Base-by-base conservation (phyloP, 1,140 invertebrate species). In the Pogonus chalceus region DNA sequence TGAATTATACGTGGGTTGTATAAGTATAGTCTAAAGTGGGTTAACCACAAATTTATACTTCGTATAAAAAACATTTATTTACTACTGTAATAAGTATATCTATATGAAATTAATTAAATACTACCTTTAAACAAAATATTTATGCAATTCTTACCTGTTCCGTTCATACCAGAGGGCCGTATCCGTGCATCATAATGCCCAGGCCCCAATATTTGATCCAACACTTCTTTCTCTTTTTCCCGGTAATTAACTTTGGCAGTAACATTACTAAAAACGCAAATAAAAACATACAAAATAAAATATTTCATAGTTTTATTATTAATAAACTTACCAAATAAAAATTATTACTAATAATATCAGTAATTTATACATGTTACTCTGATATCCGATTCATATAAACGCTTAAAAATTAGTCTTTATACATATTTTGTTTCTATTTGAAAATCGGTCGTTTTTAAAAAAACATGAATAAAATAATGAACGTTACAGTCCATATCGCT, bases 151-250 rank as follows among this genome's bases (percentile, higher is more conserved):
- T 79, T 74, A 88, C 88, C 88, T 81, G 87, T 90, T 67, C 84
- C 87, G 69, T 91, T 91, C 71, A 88, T 82, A 59, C 89, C 90
- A 52, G 87, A 88, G 31, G 89, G 89, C 67, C 89, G 75, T 67
- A 93, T 93, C 62, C 89, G 76, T 58, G 87, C 88, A 75, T 93
- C 90, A 79, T 92, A 92, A 58, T 84, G 80, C 57, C 85, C 84
- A 56, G 83, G 83, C 58, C 88, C 87, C 60, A 93, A 79, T 69
- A 92, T 92, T 72, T 84, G 80, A 74, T 93, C 90, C 69, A 92
- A 74, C 62, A 92, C 89, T 72, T 88, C 81, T 70, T 92, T 92
- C 76, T 92, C 89, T 72, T 88, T 91, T 77, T 89, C 86, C 61
- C 89, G 79, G 72, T 85, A 90, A 76, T 89, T 90, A 67, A 83